These are phyloP conservation scores for Pygoscelis adeliae DNA, from an alignment of 2,113 vertebrate species.

Conservation along the genomic window DNA sequence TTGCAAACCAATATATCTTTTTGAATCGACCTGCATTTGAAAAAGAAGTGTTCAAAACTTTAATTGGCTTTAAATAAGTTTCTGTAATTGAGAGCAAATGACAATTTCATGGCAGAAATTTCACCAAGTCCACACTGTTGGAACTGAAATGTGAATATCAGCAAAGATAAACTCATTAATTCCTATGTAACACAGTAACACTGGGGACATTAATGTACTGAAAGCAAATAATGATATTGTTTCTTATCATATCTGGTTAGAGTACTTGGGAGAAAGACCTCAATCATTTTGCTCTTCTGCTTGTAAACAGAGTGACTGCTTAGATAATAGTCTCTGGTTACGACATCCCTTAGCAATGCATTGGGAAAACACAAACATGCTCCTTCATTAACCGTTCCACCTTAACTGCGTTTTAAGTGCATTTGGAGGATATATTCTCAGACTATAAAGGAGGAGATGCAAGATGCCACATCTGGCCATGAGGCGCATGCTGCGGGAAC, in stretches of 20 bases:
- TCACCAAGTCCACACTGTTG: neutral
- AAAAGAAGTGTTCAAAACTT: neutral
- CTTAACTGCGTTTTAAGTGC: neutral
- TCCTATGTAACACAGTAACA: neutral
- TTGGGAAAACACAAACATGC: neutral
- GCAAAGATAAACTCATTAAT: neutral
- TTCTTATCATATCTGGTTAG: neutral
- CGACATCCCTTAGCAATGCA: neutral
- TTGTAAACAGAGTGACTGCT: neutral
- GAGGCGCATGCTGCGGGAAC: neutral
- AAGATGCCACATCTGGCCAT: neutral
- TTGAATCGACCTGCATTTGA: neutral
- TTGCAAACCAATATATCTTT: constrained; percentile 12
- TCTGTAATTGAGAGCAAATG: neutral
- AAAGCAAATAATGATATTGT: neutral
- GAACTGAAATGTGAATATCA: neutral
- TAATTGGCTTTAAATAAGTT: neutral
- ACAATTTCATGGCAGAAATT: neutral
- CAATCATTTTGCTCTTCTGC: neutral
- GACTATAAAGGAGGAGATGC: neutral
- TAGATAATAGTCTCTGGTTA: neutral
- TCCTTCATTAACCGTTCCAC: neutral
- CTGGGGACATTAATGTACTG: neutral
- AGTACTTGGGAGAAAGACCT: neutral
- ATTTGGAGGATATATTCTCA: neutral